Conservation (phyloP, 2,113 vertebrate species). For the Heterochromis multidens region DNA sequence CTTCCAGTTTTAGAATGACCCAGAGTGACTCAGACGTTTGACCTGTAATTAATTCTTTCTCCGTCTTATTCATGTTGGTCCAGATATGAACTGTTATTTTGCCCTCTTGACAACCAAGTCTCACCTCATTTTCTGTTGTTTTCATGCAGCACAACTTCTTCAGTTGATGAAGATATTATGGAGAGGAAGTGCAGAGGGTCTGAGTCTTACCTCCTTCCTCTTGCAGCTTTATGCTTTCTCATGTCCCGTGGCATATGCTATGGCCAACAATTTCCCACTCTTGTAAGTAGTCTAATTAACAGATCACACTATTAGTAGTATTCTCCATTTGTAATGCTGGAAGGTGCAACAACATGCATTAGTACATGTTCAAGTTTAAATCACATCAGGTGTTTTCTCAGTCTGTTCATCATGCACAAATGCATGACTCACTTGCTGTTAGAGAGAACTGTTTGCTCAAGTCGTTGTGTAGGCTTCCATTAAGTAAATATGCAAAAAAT, state of each 20-base stretch:
- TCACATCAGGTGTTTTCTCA: background rate
- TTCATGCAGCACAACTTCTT: conserved; percentile 63
- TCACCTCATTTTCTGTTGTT: background rate
- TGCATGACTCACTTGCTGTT: background rate
- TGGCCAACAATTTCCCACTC: conserved; percentile 77
- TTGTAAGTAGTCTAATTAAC: conserved; percentile 63
- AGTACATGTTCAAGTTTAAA: background rate
- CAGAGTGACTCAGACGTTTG: background rate
- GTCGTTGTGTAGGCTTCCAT: background rate
- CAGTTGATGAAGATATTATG: conserved; percentile 80
- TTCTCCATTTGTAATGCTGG: background rate
- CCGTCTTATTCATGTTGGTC: background rate
- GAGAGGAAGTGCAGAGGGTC: conserved; percentile 74
- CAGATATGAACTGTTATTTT: background rate
- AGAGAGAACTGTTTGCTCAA: background rate
- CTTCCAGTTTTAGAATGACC: background rate
- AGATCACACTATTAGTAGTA: background rate
- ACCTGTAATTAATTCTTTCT: background rate
- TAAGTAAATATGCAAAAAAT: background rate
- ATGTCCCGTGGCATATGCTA: conserved; percentile 77
- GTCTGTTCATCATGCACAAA: background rate
- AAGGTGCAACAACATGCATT: too few relatives aligned
- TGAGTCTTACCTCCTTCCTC: conserved; percentile 74
- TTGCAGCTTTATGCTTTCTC: conserved; percentile 79
- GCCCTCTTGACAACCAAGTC: background rate